A percentile compares a stretch with the other conserved stretches of the same genome.
Conservation (phyloP, 37 sponge, comb jelly and placozoan genomes). For the Mnemiopsis leidyi region DNA sequence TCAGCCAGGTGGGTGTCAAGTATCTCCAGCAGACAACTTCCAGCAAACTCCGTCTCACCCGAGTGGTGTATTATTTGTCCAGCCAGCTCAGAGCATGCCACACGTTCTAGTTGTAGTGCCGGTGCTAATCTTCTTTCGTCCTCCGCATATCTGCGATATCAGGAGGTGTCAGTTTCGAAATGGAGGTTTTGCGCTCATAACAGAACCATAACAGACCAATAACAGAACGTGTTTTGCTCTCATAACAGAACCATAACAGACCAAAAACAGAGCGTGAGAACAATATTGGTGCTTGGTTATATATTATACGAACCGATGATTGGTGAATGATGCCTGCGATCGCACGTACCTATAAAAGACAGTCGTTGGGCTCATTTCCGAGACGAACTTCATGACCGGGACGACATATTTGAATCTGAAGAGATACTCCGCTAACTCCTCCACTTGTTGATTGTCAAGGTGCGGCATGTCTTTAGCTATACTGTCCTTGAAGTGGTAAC, state of each 20-base stretch:
- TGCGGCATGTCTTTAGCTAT: background rate
- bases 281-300: too few relatives aligned
- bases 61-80: background rate
- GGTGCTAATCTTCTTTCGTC: background rate
- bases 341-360: slow-evolving; percentile 9
- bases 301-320: too few relatives aligned
- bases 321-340: too few relatives aligned
- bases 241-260: too few relatives aligned
- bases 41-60: background rate
- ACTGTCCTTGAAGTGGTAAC: background rate
- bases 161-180: too few relatives aligned
- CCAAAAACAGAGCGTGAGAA: too few relatives aligned
- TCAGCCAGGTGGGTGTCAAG: background rate
- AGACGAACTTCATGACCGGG: background rate
- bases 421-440: background rate
- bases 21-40: background rate
- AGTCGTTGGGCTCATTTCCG: background rate
- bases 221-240: too few relatives aligned
- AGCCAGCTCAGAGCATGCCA: background rate
- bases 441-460: background rate
- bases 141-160: background rate
- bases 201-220: too few relatives aligned
- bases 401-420: slow-evolving; percentile 3
- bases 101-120: background rate
- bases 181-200: too few relatives aligned